Evolutionary conservation across 2,888 invertebrate species (phyloP), one percentile per base, ranked within the genome.

Genomic region (Periphyllus acericola): DNA sequence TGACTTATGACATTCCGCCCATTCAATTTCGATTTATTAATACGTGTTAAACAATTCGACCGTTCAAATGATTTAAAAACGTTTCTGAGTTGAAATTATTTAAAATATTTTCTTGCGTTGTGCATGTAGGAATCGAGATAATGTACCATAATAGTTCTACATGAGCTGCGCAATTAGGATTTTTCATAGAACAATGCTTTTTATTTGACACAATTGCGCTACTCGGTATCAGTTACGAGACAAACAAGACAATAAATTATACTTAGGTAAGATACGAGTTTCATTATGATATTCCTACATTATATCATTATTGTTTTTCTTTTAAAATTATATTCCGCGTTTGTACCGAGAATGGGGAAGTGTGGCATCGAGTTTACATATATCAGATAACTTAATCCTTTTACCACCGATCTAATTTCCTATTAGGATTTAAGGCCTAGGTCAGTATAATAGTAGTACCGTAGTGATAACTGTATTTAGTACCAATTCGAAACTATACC

Each of bases 211-310:
- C 66, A 40, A 76, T 66, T 21, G 40, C 9, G 40, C 21, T 29
- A 21, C 40, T 52, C 25, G 40, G 25, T 76, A 75, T 84, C 40
- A 68, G 76, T 66, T 84, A 76, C 66, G 25, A 32, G 25, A 76
- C 46, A 76, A 84, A 76, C 76, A 46, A 75, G 32, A 66, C 32
- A 84, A 66, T 84, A 66, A 25, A 84, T 84, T 76, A 52, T n/a
- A 52, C n/a, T 66, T 71, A 46, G 36, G 9, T 74, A 46, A 14
- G 46, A 75, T 29, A 46, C 19, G 25, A 76, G 66, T 40, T 60
- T 66, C 34, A 66, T 76, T 46, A 36, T 34, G 32, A 83, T 74
- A 75, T 21, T 60, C 60, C n/a, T 21, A 81, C 21, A 40, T 21
- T 82, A 79, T 71, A 36, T 83, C 71, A 52, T 82, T 52, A 40